Evolutionary conservation across 1,140 invertebrate genomes (phyloP).

Genomic region (Pseudachorutes palmiensis): DNA sequence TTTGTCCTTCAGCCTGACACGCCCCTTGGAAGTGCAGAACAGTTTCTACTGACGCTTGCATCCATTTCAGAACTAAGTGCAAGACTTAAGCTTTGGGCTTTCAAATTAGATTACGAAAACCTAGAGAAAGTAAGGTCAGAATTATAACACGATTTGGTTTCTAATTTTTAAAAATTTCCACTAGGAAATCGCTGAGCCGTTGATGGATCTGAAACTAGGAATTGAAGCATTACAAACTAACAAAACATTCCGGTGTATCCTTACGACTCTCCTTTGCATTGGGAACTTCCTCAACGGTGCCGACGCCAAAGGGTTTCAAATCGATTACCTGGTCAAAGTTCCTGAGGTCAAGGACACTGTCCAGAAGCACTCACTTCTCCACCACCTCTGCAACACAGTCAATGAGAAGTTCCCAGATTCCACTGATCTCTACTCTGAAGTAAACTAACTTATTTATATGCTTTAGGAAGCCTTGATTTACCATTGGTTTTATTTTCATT

Average conservation of each 20-base stretch:
- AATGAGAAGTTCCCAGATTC: slow-evolving; percentile 92
- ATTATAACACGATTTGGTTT: neutral
- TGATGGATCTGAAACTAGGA: slow-evolving; percentile 96
- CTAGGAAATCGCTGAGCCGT: slow-evolving; percentile 92
- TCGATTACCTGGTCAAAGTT: slow-evolving; percentile 94
- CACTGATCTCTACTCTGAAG: slow-evolving; percentile 93
- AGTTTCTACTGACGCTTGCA: slow-evolving; percentile 89
- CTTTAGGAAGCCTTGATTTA: slow-evolving; percentile 4
- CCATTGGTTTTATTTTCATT: slow-evolving; percentile 24
- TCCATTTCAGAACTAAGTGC: slow-evolving; percentile 93
- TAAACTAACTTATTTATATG: slow-evolving; percentile 43
- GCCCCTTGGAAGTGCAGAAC: slow-evolving; percentile 92
- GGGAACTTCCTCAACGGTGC: slow-evolving; percentile 96
- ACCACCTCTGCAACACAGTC: slow-evolving; percentile 95
- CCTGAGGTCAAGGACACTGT: slow-evolving; percentile 92
- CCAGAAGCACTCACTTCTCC: slow-evolving; percentile 90
- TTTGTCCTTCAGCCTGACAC: slow-evolving; percentile 61
- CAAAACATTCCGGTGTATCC: slow-evolving; percentile 88
- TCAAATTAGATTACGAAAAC: slow-evolving; percentile 96
- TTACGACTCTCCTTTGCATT: slow-evolving; percentile 85
- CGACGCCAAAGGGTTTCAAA: slow-evolving; percentile 92
- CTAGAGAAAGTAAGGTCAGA: slow-evolving; percentile 66
- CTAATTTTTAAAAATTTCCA: neutral
- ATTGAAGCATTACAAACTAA: slow-evolving; percentile 82
- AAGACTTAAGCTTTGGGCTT: slow-evolving; percentile 92